These are phyloP conservation scores for Papilio gigon DNA, from an alignment of 2,888 invertebrate species.

Conservation along the genomic window DNA sequence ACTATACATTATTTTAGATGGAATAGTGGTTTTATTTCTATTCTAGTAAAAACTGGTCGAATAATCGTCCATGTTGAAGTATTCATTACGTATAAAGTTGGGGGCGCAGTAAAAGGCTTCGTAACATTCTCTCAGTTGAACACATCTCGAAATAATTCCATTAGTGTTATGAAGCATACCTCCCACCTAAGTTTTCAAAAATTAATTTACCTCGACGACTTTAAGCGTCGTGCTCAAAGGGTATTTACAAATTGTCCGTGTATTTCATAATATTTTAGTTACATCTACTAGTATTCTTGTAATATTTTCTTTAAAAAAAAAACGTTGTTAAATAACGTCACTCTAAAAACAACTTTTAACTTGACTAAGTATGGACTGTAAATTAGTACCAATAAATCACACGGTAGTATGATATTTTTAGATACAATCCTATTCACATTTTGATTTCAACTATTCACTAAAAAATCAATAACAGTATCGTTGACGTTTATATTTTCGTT, in stretches of 20 bases:
- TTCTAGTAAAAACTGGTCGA: conserved; percentile 1
- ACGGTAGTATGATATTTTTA: too few relatives aligned
- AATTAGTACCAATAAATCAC: too few relatives aligned
- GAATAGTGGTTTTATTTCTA: neutral
- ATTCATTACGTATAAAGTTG: conserved; percentile 22
- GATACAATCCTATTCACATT: neutral
- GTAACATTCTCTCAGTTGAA: conserved; percentile 15
- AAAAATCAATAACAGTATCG: conserved; percentile 4
- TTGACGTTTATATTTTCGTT: conserved; percentile 11
- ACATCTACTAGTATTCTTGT: neutral
- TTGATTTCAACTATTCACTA: neutral
- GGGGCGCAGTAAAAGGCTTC: neutral
- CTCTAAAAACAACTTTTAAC: too few relatives aligned
- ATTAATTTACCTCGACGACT: conserved; percentile 19
- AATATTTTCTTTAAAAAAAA: neutral
- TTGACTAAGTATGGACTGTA: too few relatives aligned
- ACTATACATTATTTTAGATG: neutral
- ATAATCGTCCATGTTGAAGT: conserved; percentile 8
- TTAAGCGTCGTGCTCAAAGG: conserved; percentile 10
- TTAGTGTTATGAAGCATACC: conserved; percentile 17
- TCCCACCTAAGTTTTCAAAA: conserved; percentile 24
- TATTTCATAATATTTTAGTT: conserved; percentile 2
- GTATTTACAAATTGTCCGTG: conserved; percentile 11
- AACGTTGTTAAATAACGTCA: neutral
- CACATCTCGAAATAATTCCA: conserved; percentile 28